Base-by-base conservation (phyloP, 2,888 invertebrate species). In the Psococerastis gibbosa region DNA sequence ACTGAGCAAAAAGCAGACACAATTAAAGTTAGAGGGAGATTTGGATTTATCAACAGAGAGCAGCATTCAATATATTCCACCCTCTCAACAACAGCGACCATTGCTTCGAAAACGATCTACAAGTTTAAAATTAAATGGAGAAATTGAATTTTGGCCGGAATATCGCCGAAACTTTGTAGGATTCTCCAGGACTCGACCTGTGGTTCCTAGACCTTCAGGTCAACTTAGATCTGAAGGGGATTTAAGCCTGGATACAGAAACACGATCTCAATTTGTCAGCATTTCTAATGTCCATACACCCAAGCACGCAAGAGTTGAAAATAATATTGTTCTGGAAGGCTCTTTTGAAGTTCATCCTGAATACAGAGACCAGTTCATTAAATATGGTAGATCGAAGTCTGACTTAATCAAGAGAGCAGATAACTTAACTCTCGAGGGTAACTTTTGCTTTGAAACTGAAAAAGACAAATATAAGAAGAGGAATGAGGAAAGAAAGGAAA, bases 241-340 rank as follows among this genome's bases (percentile, higher is more conserved):
- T 16, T 11, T 38, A n/a, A 20, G 20, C 17, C 13, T 20, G 18
- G 20, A 20, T 18, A 38, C 38, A 22, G 38, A 38, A 20, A 18
- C 22, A n/a, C 17, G 20, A 15, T 17, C 6, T 5, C 16, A 38
- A 20, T 38, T 20, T 22, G 22, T 38, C 6, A n/a, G 20, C 4
- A n/a, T 38, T 17, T 13, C 17, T 11, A 5, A 18, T 13, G 16
- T 20, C 3, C 20, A 17, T 11, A 20, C 20, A 3, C 38, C 38
- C 3, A 22, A 38, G 22, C 41, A 62, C 52, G 51, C 60, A 51
- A 59, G 62, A 50, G 54, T 57, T 42, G 50, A 57, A 23, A 63
- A 66, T 1, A 66, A 66, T 50, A 54, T 69, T 11, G 64, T 60
- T 49, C 54, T 69, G 35, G 68, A 69, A 51, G 68, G 68, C 2